These are phyloP conservation scores for Agriopis leucophaearia DNA, from an alignment of 2,888 invertebrate species.

Conservation along the genomic window DNA sequence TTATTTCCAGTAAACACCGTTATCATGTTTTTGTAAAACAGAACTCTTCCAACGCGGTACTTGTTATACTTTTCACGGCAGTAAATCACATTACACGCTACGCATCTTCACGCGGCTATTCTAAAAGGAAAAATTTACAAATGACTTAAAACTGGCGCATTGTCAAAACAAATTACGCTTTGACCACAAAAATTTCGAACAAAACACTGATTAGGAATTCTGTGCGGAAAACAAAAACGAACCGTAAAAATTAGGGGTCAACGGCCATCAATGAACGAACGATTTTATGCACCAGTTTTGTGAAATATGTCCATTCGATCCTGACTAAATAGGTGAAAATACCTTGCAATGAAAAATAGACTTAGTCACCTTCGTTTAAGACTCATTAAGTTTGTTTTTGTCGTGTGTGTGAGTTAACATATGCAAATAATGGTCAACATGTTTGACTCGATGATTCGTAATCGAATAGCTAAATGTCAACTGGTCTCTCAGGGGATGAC, in stretches of 20 bases:
- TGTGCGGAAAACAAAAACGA: slow-evolving; percentile 59
- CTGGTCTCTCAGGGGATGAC: slow-evolving; percentile 16
- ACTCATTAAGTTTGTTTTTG: slow-evolving; percentile 4
- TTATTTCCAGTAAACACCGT: slow-evolving; percentile 23
- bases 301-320: slow-evolving; percentile 59
- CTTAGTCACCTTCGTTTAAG: slow-evolving; percentile 3
- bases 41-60: slow-evolving; percentile 40
- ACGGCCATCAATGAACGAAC: slow-evolving; percentile 63
- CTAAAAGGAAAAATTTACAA: slow-evolving; percentile 35
- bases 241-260: slow-evolving; percentile 73
- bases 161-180: slow-evolving; percentile 50
- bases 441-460: slow-evolving; percentile 41
- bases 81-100: slow-evolving; percentile 47
- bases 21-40: slow-evolving; percentile 32
- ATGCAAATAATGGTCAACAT: slow-evolving; percentile 55
- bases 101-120: slow-evolving; percentile 45
- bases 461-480: slow-evolving; percentile 23
- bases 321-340: slow-evolving; percentile 37
- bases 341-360: slow-evolving; percentile 3
- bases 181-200: slow-evolving; percentile 51
- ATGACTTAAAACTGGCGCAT: slow-evolving; percentile 35
- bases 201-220: slow-evolving; percentile 66
- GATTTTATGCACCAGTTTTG: slow-evolving; percentile 79
- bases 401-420: neutral
- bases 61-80: slow-evolving; percentile 46